Base-by-base conservation (phyloP, 2,113 vertebrate genomes). In the Haemorhous mexicanus region DNA sequence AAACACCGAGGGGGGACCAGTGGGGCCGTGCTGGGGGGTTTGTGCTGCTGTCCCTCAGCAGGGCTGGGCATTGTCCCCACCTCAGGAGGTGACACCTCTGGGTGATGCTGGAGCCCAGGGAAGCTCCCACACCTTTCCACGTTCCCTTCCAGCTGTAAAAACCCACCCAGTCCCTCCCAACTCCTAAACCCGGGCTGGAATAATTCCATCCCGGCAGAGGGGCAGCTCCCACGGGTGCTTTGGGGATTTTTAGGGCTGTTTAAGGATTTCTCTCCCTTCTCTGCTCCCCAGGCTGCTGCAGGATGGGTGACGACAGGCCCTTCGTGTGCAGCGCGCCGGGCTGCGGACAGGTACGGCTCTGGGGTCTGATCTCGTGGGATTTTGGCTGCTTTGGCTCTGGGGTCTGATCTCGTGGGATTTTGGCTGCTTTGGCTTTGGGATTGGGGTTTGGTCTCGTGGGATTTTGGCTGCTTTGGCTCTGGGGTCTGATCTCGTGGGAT, bases 231-330 rank as follows among this genome's bases (percentile, higher is more conserved):
- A 44, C 78, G 66, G 91, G 76, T 43, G 92, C 64, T 82, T 59
- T 50, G 95, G 84, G 23, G 47, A 24, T 64, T 58, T 88, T 63
- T 68, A 21, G 30, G 63, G 86, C 79, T 84, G 73, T 96, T 97
- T 97, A 95, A 95, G 94, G 59, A 81, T 97, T 97, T 18, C 11
- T 50, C 19, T 84, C 33, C 89, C 10, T 46, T 66, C 53, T 73
- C 17, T 47, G 93, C 80, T 89, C 94, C 91, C 75, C 96, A 98
- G 97, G 97, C 94, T 94, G 85, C 63, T 93, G 97, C 88, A 96
- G 94, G 95, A 99, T 99, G 99, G 99, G 99, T 97, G 99, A 99
- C 97, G 99, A 99, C 97, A 97, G 99, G 96, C 99, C 99, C 96
- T 99, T 99, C 98, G 99, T 99, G 98, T 99, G 99, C 98, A 98